Evolutionary conservation across 2,113 vertebrate species (phyloP).

Genomic region (Solea solea): DNA sequence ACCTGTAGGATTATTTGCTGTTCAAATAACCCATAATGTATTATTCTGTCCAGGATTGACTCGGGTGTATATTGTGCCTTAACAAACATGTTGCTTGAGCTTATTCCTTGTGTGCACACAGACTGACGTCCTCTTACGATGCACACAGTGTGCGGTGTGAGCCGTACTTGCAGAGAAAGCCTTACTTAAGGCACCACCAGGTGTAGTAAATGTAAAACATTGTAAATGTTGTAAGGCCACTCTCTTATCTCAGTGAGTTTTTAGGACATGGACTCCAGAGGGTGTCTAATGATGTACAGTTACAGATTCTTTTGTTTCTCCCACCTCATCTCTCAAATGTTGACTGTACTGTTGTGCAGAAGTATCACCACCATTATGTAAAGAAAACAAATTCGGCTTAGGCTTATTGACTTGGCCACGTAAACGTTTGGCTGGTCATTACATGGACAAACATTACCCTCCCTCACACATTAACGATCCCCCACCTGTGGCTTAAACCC

Average conservation of each 20-base stretch:
- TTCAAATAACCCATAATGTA: conserved; percentile 27
- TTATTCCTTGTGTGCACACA: conserved; percentile 5
- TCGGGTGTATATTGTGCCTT: background rate
- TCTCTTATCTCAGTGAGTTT: conserved; percentile 14
- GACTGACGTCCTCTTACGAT: background rate
- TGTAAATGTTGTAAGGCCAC: background rate
- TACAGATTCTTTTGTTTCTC: background rate
- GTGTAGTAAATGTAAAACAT: background rate
- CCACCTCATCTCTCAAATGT: background rate
- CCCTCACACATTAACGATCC: conserved; percentile 48
- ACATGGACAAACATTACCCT: conserved; percentile 61
- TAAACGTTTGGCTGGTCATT: conserved; percentile 54
- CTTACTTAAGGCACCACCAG: background rate
- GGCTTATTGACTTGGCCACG: conserved; percentile 57
- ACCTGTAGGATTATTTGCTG: conserved; percentile 45
- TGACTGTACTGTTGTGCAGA: conserved; percentile 20
- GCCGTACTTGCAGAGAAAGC: conserved; percentile 9
- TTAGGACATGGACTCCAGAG: background rate
- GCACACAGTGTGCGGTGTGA: background rate
- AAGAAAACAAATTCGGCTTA: conserved; percentile 48
- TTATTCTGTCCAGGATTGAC: conserved; percentile 15
- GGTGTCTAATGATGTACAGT: conserved; percentile 5
- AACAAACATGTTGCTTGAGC: conserved; percentile 14
- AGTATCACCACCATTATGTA: conserved; percentile 36
- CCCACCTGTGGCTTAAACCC: conserved; percentile 64